A percentile compares a stretch with the other conserved stretches of the same genome.
Conservation (phyloP, 2,888 invertebrate genomes). For the Nymphalis urticae region DNA sequence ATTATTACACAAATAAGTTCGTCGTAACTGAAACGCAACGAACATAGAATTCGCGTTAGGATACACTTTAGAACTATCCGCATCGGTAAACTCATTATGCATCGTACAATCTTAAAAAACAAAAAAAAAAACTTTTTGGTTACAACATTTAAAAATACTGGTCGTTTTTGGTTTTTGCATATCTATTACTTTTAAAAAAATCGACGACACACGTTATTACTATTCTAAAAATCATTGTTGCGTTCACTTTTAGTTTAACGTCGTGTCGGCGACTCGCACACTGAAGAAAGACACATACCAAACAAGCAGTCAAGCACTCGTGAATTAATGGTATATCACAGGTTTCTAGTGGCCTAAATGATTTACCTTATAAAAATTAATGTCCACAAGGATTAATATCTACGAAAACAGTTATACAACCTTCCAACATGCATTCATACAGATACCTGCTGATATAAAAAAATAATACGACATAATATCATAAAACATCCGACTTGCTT, state of each 20-base stretch:
- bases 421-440: conserved; percentile 40
- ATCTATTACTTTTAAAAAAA: conserved; percentile 23
- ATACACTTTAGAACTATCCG: conserved; percentile 49
- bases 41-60: conserved; percentile 39
- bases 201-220: conserved; percentile 37
- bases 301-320: conserved; percentile 70
- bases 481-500: conserved; percentile 19
- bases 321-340: conserved; percentile 75
- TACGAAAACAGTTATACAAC: conserved; percentile 38
- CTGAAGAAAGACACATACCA: conserved; percentile 61
- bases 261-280: conserved; percentile 49
- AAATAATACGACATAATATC: conserved; percentile 28
- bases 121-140: conserved; percentile 60
- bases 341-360: conserved; percentile 76
- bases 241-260: conserved; percentile 25
- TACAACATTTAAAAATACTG: conserved; percentile 73
- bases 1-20: conserved; percentile 72
- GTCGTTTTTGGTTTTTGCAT: conserved; percentile 67
- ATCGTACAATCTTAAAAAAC: conserved; percentile 41
- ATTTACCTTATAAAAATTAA: conserved; percentile 49
- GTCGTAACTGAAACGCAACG: conserved; percentile 58
- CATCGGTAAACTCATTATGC: conserved; percentile 56
- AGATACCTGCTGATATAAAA: conserved; percentile 20
- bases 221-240: conserved; percentile 29
- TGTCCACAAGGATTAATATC: conserved; percentile 29